Conservation (phyloP, 1,140 invertebrate species). For the Calycopis cecrops region DNA sequence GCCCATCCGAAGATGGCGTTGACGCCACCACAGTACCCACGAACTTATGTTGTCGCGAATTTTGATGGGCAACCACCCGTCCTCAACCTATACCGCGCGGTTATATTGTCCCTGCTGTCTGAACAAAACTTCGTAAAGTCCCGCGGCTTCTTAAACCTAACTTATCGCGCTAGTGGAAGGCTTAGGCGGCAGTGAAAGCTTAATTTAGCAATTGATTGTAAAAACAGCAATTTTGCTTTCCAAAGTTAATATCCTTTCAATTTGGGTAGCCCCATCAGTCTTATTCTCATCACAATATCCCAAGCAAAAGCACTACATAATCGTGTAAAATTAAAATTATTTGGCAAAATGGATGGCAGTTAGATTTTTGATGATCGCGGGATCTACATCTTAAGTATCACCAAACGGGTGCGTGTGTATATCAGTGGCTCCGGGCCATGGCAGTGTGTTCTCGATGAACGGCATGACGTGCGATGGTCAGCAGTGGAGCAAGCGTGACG, state of each 20-base stretch:
- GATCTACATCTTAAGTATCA: conserved; percentile 43
- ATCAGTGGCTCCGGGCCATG: conserved; percentile 33
- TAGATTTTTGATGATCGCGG: conserved; percentile 27
- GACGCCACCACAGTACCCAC: conserved; percentile 71
- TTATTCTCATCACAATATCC: conserved; percentile 29
- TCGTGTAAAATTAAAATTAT: conserved; percentile 42
- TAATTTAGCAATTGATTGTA: conserved; percentile 35
- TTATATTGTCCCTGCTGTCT: conserved; percentile 28
- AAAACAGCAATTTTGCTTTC: conserved; percentile 37
- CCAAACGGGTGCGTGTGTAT: conserved; percentile 31
- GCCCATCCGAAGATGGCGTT: conserved; percentile 69
- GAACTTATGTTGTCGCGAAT: conserved; percentile 68
- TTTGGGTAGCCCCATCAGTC: conserved; percentile 29
- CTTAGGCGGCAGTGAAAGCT: conserved; percentile 54
- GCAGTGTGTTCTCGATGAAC: conserved; percentile 30
- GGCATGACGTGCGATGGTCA: conserved; percentile 52
- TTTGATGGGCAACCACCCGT: conserved; percentile 38
- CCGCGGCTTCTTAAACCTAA: conserved; percentile 35
- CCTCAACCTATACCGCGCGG: conserved; percentile 34
- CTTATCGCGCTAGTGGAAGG: conserved; percentile 45
- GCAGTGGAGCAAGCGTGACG: conserved; percentile 59
- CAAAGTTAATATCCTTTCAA: conserved; percentile 9
- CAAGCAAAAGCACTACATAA: conserved; percentile 47
- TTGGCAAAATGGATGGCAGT: conserved; percentile 60
- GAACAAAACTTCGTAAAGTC: conserved; percentile 31